Evolutionary conservation across 2,888 invertebrate genomes (phyloP), one percentile per base, ranked within the genome.

Genomic region (Bombylius discolor): DNA sequence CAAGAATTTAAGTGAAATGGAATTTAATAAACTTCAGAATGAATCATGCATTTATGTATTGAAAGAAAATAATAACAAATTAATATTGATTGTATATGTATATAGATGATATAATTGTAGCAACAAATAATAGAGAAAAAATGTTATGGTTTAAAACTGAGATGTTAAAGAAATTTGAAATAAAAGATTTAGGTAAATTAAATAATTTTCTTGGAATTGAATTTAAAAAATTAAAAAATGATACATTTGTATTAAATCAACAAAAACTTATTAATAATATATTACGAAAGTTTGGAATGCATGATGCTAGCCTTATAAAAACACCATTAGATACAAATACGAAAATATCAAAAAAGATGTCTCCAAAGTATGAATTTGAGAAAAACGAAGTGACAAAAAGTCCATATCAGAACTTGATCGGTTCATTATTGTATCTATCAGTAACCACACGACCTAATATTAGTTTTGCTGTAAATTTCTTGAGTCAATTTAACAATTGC

Each of bases 381-480:
- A n/a, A n/a, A n/a, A n/a, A n/a, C n/a, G 48, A 47, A 23, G 58
- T 6, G 36, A 58, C 46, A 13, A 52, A 12, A 32, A 52, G 42
- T 44, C 55, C 54, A n/a, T 50, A 51, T 47, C 60, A 64, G 56
- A 58, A 49, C 9, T 13, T 61, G 36, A 62, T 63, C 12, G 62
- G 61, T 9, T 56, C 61, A 4, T 39, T 62, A 7, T 57, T 62
- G 56, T 62, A 62, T 42, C n/a, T 62, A 12, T 52, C 62, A 13
- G 57, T 59, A 12, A 59, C 56, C 12, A 60, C 61, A 2, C 47
- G 56, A 4, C 60, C 62, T 12, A 58, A 61, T 14, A 60, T 61
- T n/a, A 47, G 60, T 5, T 57, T 61, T 14, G 59, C 53, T 44
- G 55, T 53, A n/a, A n/a, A n/a, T n/a, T n/a, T n/a, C n/a, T n/a